Evolutionary conservation across 2,113 vertebrate species (phyloP), one percentile per base, ranked within the genome.

Genomic region (Ciconia boyciana): DNA sequence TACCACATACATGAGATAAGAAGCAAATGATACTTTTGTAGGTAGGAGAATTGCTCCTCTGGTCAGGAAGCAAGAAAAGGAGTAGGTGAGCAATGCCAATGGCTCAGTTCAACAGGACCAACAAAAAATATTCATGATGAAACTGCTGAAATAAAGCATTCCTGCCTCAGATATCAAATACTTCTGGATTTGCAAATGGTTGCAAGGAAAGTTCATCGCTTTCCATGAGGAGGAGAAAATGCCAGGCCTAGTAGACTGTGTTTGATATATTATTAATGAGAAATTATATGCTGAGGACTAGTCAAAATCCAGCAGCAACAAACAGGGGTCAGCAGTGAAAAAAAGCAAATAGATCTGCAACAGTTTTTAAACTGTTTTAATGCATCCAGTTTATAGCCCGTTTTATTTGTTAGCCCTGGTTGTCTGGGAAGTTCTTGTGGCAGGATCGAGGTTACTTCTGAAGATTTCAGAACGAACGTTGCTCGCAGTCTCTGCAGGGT

Each of bases 401-500:
- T 83, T 94, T 94, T 83, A 88, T 91, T 94, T 74, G 80, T 83
- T 51, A 91, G 62, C 39, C n/a, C 39, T 51, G 44, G 11, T 14
- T 89, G 64, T 64, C 90, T 92, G 84, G 71, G 68, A 93, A 19
- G 51, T 74, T 80, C 91, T 66, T 0, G 0, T 77, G 70, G 75
- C 81, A 86, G 81, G 68, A 90, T 41, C 0, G 26, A 91, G 79
- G 87, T 62, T 90, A 31, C 91, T 94, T 93, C 81, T 83, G 87
- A 96, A 85, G 81, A 28, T 87, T 76, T 93, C 82, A 64, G 88
- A 86, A 62, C 46, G 71, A 51, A 9, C 36, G 4, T 34, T 71
- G 87, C 94, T 91, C 75, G 2, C 61, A 68, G 93, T 77, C 94
- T 81, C 89, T 62, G 96, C 89, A 95, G 94, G 82, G 78, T 66